Conservation (phyloP, 2,113 vertebrate species). For the Oenanthe oenanthe region DNA sequence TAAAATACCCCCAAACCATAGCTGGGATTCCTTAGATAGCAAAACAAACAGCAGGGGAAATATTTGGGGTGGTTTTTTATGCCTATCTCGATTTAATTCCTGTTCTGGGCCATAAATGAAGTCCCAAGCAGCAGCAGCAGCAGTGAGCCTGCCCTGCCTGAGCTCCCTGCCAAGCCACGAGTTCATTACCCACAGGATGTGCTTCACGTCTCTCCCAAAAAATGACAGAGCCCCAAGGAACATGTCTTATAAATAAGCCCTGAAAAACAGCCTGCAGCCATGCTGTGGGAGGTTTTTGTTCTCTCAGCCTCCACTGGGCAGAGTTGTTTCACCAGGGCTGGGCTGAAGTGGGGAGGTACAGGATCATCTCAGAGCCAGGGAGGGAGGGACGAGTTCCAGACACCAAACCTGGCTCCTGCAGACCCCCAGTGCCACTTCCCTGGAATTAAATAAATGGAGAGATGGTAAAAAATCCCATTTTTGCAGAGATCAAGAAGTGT, state of each 20-base stretch:
- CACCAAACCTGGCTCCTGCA: neutral
- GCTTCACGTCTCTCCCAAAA: neutral
- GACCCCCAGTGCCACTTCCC: neutral
- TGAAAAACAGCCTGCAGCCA: neutral
- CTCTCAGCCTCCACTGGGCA: neutral
- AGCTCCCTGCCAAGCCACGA: neutral
- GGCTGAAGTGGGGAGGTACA: accelerated
- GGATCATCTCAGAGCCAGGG: neutral
- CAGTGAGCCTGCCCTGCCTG: neutral
- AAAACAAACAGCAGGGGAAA: neutral
- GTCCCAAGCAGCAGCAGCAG: neutral
- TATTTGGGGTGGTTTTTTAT: neutral
- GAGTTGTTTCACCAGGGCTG: neutral
- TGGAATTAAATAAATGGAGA: neutral
- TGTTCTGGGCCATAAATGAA: neutral
- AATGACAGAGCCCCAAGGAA: neutral
- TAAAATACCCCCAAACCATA: neutral
- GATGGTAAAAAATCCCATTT: neutral
- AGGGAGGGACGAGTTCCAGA: neutral
- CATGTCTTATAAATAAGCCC: neutral
- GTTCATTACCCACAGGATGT: neutral
- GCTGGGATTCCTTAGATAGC: neutral
- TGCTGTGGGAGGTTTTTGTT: accelerated
- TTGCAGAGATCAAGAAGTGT: neutral
- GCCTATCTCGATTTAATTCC: neutral